phyloP scores from a whole-genome alignment of 2,797 vertebrate genomes.

The Xenopus petersii region DNA sequence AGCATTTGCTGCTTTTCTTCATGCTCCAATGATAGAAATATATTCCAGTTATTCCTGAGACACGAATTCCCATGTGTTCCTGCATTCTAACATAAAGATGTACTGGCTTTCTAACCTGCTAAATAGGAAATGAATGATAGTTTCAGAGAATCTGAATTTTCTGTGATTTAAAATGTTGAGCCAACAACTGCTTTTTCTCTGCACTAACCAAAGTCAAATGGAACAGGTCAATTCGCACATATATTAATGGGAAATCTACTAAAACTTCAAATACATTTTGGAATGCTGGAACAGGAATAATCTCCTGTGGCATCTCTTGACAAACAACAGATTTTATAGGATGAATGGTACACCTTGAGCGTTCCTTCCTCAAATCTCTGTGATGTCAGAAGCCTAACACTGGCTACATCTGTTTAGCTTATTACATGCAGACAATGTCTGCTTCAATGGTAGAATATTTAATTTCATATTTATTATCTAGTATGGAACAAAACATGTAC shows the following conservation, averaged over 20 bases:
- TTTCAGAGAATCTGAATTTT: background rate
- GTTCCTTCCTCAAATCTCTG: conserved; percentile 77
- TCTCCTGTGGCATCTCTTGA: conserved; percentile 69
- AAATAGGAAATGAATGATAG: background rate
- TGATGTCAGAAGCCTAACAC: conserved; percentile 69
- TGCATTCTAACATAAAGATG: conserved; percentile 3
- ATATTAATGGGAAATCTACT: conserved; percentile 48
- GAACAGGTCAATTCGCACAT: conserved; percentile 45
- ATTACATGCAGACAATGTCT: conserved; percentile 53
- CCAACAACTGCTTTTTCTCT: conserved; percentile 1
- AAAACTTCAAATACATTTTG: conserved; percentile 54
- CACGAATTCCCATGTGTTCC: background rate
- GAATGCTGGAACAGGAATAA: conserved; percentile 60
- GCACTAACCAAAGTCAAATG: conserved; percentile 52
- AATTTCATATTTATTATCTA: conserved; percentile 25
- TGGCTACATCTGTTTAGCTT: conserved; percentile 73
- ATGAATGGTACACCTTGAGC: conserved; percentile 72
- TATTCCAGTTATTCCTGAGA: conserved; percentile 1
- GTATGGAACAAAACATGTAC: no score
- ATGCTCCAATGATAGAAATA: background rate
- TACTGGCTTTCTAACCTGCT: background rate
- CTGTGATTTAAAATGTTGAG: background rate
- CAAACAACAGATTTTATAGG: conserved; percentile 66
- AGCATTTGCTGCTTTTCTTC: background rate
- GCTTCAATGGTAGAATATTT: conserved; percentile 34